phyloP scores from a whole-genome alignment of 2,797 vertebrate genomes.

The Typhlichthys eigenmanni region DNA sequence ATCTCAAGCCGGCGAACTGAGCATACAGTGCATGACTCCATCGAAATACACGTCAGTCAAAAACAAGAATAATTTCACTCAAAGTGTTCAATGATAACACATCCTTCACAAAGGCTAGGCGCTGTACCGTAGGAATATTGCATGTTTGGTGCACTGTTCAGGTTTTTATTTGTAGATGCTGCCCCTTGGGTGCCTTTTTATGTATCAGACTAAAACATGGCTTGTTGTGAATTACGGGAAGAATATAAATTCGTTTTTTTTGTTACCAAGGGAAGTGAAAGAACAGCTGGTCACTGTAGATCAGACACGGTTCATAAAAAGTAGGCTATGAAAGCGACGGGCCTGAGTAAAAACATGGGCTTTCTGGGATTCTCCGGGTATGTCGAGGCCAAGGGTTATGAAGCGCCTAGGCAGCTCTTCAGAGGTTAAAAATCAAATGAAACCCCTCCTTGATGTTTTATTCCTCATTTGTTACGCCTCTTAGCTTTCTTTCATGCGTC shows the following conservation, averaged over 20 bases:
- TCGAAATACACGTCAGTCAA: slow-evolving; percentile 3
- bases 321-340: slow-evolving; percentile 43
- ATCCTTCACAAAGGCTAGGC: too few species aligned
- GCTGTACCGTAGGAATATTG: too few species aligned
- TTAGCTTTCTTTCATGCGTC: slow-evolving; percentile 24
- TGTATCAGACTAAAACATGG: slow-evolving; percentile 22
- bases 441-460: slow-evolving; percentile 61
- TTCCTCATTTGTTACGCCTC: slow-evolving; percentile 37
- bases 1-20: not conserved
- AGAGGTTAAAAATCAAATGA: slow-evolving; percentile 60
- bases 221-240: slow-evolving; percentile 46
- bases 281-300: slow-evolving; percentile 69
- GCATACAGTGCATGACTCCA: not conserved
- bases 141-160: too few species aligned
- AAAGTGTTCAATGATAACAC: not conserved
- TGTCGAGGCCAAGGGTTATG: slow-evolving; percentile 56
- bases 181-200: slow-evolving; percentile 6
- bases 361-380: slow-evolving; percentile 44
- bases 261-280: slow-evolving; percentile 47
- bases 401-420: slow-evolving; percentile 37
- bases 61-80: not conserved
- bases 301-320: slow-evolving; percentile 68
- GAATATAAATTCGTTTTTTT: slow-evolving; percentile 48
- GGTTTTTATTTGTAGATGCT: too few species aligned
- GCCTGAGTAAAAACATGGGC: slow-evolving; percentile 31